These are phyloP conservation scores for Thecocarcelia acutangulata DNA, from an alignment of 2,888 invertebrate species.

Conservation along the genomic window DNA sequence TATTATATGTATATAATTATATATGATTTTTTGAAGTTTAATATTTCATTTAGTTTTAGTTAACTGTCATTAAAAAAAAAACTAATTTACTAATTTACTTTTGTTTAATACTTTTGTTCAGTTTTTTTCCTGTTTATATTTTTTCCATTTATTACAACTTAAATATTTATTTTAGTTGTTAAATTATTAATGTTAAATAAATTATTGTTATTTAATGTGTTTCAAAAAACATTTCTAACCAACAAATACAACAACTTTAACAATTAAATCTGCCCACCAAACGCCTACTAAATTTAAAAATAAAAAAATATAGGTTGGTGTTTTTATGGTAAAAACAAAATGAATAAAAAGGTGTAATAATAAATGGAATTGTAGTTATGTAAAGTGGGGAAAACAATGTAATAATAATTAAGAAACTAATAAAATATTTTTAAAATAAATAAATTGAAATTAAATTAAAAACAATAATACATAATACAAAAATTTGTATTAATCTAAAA, in stretches of 20 bases:
- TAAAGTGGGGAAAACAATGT: not conserved
- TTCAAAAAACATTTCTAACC: constrained; percentile 23
- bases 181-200: constrained; percentile 45
- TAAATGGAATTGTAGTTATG: constrained; percentile 30
- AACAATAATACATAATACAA: too few species aligned
- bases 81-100: not conserved
- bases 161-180: too few species aligned
- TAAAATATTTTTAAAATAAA: constrained; percentile 26
- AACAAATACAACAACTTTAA: constrained; percentile 5
- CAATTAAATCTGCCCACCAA: constrained; percentile 32
- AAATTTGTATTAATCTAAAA: too few species aligned
- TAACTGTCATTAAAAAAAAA: too few species aligned
- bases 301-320: constrained; percentile 9
- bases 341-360: constrained; percentile 41
- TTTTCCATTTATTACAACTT: not conserved
- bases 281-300: constrained; percentile 54
- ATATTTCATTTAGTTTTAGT: too few species aligned
- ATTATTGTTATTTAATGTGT: constrained; percentile 28
- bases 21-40: too few species aligned
- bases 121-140: not conserved
- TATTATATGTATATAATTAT: too few species aligned
- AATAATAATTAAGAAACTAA: not conserved
- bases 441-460: too few species aligned
- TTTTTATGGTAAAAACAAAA: constrained; percentile 25
- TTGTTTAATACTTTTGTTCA: too few species aligned